Base-by-base conservation (phyloP, 2,888 invertebrate genomes). In the Cerastis leucographa region DNA sequence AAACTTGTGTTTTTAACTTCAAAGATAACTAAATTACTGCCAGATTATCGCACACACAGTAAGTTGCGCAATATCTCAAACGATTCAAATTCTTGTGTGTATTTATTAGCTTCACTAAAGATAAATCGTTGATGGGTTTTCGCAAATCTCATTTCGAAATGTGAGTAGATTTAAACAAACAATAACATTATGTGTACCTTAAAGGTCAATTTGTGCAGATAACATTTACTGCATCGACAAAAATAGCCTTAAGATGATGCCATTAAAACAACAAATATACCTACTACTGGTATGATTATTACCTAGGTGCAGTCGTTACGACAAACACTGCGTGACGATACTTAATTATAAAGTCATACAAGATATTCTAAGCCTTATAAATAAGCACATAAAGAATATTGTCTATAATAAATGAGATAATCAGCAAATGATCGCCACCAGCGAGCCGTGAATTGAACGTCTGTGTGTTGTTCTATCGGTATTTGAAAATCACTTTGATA, bases 231-330 rank as follows among this genome's bases (percentile, higher is more conserved):
- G 80, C 90, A 91, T 90, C 90, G 91, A 90, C 90, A 72, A 88
- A 92, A 92, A 92, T 92, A 92, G 87, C 88, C 80, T 85, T 85
- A 76, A 84, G 81, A 88, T 92, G 89, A 91, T 90, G 90, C 87
- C 88, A 91, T 88, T 89, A 84, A 84, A 86, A 88, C 85, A 90
- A 88, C 84, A 89, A 87, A 87, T 83, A 85, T 51, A 77, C n/a
- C n/a, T n/a, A n/a, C n/a, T n/a, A n/a, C 76, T 75, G 83, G 83
- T 75, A 66, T 83, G 81, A 87, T 87, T 87, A 84, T 87, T 85
- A 83, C 85, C 83, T 87, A 87, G 85, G 85, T 85, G 85, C 84
- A 85, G 85, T 72, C 65, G 64, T 83, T 83, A 87, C 74, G 83
- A 76, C 69, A 66, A 71, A 62, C 75, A 80, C 74, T 79, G 78